Percentiles rank a stretch among this genome's conserved stretches.
These are phyloP conservation scores for Phalacrocorax aristotelis DNA, from an alignment of 2,113 vertebrate species.

Conservation along the genomic window DNA sequence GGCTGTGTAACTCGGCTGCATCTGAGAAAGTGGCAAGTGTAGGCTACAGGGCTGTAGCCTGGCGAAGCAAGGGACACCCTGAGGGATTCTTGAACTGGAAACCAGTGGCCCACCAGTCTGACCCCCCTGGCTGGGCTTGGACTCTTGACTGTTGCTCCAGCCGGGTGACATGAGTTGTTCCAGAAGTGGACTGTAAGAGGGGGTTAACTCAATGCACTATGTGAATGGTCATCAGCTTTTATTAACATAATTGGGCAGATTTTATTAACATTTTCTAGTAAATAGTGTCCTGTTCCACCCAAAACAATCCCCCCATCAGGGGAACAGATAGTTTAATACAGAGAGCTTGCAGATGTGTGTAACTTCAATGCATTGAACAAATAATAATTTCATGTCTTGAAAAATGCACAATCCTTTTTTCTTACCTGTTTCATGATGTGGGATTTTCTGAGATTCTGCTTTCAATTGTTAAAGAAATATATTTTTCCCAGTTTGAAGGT, in stretches of 20 bases:
- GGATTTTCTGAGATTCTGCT: not conserved
- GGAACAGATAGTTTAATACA: not conserved
- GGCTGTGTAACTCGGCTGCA: not conserved
- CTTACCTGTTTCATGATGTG: not conserved
- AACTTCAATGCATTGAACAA: not conserved
- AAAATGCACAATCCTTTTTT: not conserved
- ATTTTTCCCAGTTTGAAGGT: not conserved
- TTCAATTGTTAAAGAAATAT: not conserved
- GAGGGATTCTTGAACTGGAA: not conserved
- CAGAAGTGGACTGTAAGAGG: not conserved
- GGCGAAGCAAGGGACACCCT: not conserved
- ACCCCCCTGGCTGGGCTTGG: fast-evolving
- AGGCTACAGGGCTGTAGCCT: not conserved
- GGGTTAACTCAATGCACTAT: not conserved
- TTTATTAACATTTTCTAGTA: not conserved
- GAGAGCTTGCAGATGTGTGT: not conserved
- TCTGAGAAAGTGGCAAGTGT: not conserved
- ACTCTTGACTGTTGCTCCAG: fast-evolving
- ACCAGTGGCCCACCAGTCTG: fast-evolving
- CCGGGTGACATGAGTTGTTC: fast-evolving
- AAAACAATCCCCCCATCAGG: fast-evolving
- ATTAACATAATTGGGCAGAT: no score
- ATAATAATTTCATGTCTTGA: not conserved
- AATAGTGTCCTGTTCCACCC: not conserved
- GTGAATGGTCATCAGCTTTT: not conserved